Conservation (phyloP, 2,797 vertebrate genomes). For the Trichosurus vulpecula region DNA sequence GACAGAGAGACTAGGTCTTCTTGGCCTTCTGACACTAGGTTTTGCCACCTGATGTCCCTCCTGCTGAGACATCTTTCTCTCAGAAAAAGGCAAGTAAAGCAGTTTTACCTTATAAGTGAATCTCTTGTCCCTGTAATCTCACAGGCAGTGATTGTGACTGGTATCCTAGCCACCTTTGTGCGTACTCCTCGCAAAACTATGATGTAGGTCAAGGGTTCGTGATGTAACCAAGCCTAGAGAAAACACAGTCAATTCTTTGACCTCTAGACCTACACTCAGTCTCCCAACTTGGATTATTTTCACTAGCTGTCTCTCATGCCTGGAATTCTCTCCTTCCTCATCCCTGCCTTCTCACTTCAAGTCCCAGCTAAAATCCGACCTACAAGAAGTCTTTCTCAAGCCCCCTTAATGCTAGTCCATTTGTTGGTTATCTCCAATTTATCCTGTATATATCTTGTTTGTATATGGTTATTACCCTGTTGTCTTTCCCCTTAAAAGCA, state of each 20-base stretch:
- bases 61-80: background rate
- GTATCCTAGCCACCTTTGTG: background rate
- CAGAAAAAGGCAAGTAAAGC: background rate
- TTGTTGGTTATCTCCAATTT: background rate
- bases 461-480: background rate
- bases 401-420: background rate
- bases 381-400: background rate
- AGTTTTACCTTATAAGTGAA: background rate
- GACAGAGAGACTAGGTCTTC: background rate
- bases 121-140: background rate
- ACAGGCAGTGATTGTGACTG: background rate
- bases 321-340: background rate
- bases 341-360: background rate
- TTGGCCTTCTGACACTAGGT: background rate
- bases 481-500: background rate
- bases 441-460: background rate
- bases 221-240: background rate
- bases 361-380: background rate
- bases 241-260: background rate
- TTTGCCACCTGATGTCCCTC: background rate
- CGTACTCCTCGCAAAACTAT: background rate
- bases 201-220: background rate
- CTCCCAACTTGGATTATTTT: background rate
- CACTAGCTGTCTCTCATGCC: background rate
- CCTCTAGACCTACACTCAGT: background rate